Base-by-base conservation (phyloP, 1,140 invertebrate species). In the Bombus vancouverensis region DNA sequence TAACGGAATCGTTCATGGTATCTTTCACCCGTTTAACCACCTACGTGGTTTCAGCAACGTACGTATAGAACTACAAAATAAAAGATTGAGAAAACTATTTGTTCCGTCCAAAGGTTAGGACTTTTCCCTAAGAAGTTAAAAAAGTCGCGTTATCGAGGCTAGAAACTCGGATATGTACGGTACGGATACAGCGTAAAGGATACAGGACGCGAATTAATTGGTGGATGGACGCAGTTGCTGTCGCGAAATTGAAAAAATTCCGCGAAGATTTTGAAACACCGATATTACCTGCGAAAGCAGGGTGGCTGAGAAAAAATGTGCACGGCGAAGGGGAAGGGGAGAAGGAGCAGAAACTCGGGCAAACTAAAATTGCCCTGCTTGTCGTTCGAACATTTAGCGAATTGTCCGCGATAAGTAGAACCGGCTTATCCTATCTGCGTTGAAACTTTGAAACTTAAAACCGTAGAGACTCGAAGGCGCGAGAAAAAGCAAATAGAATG, bases 321-420 rank as follows among this genome's bases (percentile, higher is more conserved):
- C 18, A 22, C 34, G 32, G 15, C 0, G 4, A 1, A 8, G 34
- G 47, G 3, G 5, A 1, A 32, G 25, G 9, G 25, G 5, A 8
- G 34, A 0, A 2, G 34, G 34, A 37, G 37, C 18, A 3, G 62
- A 68, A 91, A 90, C 89, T 92, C 87, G 91, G 90, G 73, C 89
- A 90, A 90, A 92, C 85, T 89, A 87, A 87, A 92, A 92, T 92
- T 90, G 86, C 87, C 74, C 65, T 66, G 91, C 88, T 88, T 87
- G 88, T 90, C 87, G 88, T 92, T 90, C 59, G 65, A 75, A 87
- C 91, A 91, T 92, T 92, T 92, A 92, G 90, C 86, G 90, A 89
- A 92, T 92, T 84, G 88, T 88, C 85, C 87, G 90, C 77, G 90
- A 88, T 86, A 87, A 81, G 87, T 74, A 79, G 82, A 74, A 83